Base-by-base conservation (phyloP, 2,797 vertebrate species). In the Xiphorhynchus erythropygius region DNA sequence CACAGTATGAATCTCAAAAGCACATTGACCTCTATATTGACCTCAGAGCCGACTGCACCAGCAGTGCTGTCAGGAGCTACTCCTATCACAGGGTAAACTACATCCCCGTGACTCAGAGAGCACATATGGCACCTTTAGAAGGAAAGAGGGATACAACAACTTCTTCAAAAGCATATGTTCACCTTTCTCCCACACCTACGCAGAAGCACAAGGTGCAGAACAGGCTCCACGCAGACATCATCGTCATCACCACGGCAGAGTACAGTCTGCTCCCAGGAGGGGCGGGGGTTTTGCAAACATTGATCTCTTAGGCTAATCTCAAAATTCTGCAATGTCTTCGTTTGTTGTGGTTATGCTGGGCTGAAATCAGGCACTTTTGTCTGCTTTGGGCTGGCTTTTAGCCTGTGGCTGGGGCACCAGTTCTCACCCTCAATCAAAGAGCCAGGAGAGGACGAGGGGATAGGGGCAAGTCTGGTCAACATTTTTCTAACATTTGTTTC, bases 111-210 rank as follows among this genome's bases (percentile, higher is more conserved):
- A 92, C 50, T 93, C 92, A 96, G 84, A 88, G 25, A 82, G 57
- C 5, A 0, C 84, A 83, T 77, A 84, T 78, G 84, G 89, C 56
- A 71, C 84, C 64, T 88, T 73, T 27, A 79, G 60, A 83, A 94
- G 86, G 74, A 84, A 90, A 64, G 41, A 73, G 44, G 46, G 71
- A 70, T 59, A 35, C 0, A 0, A 78, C 92, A 94, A 42, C 94
- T 87, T 77, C 80, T 91, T 77, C 81, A 90, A 82, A 91, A 96
- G 22, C 94, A 92, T 96, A 95, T 96, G 94, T 89, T 96, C 91
- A 95, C 94, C 96, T 96, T 96, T 95, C 84, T 93, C 82, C 81
- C 84, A 60, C 3, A 10, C 93, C 93, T 79, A 93, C 91, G 0
- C 49, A 89, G 64, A 82, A 94, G 41, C 10, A 1, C 55, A 93